A percentile compares a stretch with the other conserved stretches of the same genome.
Conservation (phyloP, 2,888 invertebrate species). For the Plebejus melissa region DNA sequence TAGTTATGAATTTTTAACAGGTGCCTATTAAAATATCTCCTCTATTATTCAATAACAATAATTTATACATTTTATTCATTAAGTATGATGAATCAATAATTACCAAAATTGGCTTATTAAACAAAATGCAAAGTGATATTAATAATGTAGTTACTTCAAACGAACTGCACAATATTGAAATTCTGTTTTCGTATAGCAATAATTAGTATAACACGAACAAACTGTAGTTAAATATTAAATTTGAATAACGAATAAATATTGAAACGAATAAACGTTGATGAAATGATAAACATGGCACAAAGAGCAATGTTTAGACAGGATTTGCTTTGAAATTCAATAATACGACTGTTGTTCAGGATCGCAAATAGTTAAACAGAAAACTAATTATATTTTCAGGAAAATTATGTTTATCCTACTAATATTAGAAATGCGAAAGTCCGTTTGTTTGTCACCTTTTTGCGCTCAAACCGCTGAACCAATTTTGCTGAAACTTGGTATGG, state of each 20-base stretch:
- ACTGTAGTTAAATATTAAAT: not conserved
- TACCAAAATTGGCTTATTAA: not conserved
- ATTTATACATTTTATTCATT: not conserved
- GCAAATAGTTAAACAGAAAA: not conserved
- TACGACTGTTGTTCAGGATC: not conserved
- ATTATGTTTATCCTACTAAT: too few relatives aligned
- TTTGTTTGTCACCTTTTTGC: too few relatives aligned
- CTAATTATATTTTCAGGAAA: not conserved
- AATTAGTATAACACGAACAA: not conserved
- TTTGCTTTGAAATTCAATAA: not conserved
- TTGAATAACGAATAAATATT: slow-evolving; percentile 6
- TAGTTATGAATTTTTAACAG: too few relatives aligned
- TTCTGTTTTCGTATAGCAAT: not conserved
- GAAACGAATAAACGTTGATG: not conserved
- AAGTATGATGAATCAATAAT: not conserved
- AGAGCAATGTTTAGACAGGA: slow-evolving; percentile 17
- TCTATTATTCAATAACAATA: not conserved
- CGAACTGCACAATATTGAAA: not conserved
- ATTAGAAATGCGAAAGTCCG: too few relatives aligned
- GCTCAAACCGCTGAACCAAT: too few relatives aligned
- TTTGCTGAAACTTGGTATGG: too few relatives aligned
- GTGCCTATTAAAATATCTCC: too few relatives aligned
- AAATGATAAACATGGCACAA: slow-evolving; percentile 17
- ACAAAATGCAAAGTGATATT: not conserved
- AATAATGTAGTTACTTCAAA: not conserved